phyloP scores from a whole-genome alignment of 2,797 vertebrate species.

The Lagorchestes hirsutus region DNA sequence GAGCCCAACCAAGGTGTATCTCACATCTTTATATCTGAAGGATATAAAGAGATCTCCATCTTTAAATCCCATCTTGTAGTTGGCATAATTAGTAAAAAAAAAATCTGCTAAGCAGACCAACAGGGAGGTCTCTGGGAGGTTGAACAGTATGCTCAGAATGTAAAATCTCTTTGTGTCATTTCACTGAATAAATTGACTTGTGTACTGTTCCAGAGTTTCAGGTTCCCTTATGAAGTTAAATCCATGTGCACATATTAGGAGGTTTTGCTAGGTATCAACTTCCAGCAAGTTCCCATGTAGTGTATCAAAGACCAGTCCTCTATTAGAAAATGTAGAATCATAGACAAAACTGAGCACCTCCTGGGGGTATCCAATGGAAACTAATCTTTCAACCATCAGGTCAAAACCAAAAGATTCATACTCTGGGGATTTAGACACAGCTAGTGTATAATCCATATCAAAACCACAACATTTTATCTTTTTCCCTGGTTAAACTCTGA shows the following conservation, averaged over 20 bases:
- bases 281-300: slow-evolving; percentile 96
- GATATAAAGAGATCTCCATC: slow-evolving; percentile 96
- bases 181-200: slow-evolving; percentile 99
- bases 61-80: slow-evolving; percentile 92
- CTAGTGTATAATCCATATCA: slow-evolving; percentile 12
- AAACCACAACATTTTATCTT: not conserved
- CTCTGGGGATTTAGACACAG: slow-evolving; percentile 95
- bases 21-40: slow-evolving; percentile 97
- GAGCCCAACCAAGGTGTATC: slow-evolving; percentile 98
- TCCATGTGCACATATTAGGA: slow-evolving; percentile 96
- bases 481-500: not conserved
- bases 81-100: slow-evolving; percentile 96
- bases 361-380: slow-evolving; percentile 98
- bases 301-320: slow-evolving; percentile 95
- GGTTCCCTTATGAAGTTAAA: slow-evolving; percentile 98
- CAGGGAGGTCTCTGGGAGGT: slow-evolving; percentile 98
- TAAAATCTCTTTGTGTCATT: slow-evolving; percentile 99
- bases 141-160: slow-evolving; percentile 99
- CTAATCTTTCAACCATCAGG: slow-evolving; percentile 96
- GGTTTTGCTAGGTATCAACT: slow-evolving; percentile 98
- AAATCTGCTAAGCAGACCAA: slow-evolving; percentile 98
- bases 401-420: slow-evolving; percentile 96
- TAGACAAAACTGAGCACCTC: slow-evolving; percentile 90
- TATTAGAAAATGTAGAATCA: slow-evolving; percentile 91
- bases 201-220: slow-evolving; percentile 97